Evolutionary conservation across 2,113 vertebrate genomes (phyloP), one percentile per base, ranked within the genome.

Genomic region (Vulpes lagopus): DNA sequence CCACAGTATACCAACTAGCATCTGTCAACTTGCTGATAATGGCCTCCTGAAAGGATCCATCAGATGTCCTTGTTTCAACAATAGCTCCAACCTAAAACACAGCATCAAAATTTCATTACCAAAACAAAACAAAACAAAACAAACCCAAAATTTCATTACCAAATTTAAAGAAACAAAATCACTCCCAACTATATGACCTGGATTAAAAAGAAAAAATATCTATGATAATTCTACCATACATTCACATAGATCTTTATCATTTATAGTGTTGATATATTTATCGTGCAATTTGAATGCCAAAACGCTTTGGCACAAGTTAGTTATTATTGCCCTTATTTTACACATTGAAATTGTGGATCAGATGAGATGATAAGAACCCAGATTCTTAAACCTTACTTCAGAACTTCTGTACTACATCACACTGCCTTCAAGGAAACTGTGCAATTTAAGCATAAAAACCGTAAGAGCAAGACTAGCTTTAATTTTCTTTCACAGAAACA

Each of bases 1-100:
- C 99, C 94, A 99, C 99, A 55, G 99, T 99, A 98, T 99, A 99
- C 99, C 99, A 99, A 98, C 99, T 99, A 98, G 99, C 99, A 97
- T 99, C 99, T 11, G 99, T 99, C 98, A 99, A 98, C 98, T 99
- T 99, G 98, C 99, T 99, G 98, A 99, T 99, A 98, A 99, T 98
- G 20, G 99, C 99, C 98, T 99, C 99, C 73, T 99, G 99, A 97
- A 99, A 99, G 22, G 99, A 98, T 84, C 99, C 99, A 98, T 99
- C 99, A 0, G 99, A 99, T 87, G 99, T 99, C 98, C 99, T 99
- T 97, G 99, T 99, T 99, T 99, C 99, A 98, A 99, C 99, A 91
- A 99, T 99, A 95, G 99, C 99, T 96, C 99, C 99, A 97, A 99
- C 99, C 99, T 99, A 98, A 78, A 98, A 95, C 51, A 91, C 67